Conservation (phyloP, 2,113 vertebrate species). For the Panurus biarmicus region DNA sequence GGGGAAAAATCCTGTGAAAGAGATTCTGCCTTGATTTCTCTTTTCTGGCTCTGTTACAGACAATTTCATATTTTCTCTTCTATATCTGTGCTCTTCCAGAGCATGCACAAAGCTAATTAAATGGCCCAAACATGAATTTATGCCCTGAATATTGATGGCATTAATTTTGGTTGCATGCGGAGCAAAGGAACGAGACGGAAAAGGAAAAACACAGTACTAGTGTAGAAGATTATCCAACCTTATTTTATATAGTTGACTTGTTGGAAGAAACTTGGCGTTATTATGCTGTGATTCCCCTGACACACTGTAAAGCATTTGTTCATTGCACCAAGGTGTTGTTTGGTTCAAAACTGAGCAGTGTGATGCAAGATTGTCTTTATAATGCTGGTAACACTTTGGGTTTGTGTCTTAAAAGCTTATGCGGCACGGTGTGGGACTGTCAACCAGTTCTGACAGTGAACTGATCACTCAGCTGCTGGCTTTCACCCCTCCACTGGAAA, state of each 20-base stretch:
- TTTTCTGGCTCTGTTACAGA: background rate
- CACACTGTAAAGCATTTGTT: background rate
- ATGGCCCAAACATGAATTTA: background rate
- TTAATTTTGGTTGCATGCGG: background rate
- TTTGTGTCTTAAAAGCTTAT: constrained; percentile 78
- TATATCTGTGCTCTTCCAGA: background rate
- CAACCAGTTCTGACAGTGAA: constrained; percentile 95
- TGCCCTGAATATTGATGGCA: background rate
- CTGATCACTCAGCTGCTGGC: constrained; percentile 96
- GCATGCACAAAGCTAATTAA: background rate
- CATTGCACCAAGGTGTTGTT: background rate
- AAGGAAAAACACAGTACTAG: background rate
- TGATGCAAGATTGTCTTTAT: background rate
- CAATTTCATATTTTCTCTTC: background rate
- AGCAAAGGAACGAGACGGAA: background rate
- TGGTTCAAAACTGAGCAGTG: background rate
- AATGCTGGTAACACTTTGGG: background rate
- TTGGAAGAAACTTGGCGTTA: background rate
- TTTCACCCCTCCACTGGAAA: constrained; percentile 90
- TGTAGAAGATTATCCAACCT: background rate
- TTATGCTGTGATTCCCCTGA: background rate
- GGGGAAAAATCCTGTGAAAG: rapidly evolving
- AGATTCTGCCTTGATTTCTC: background rate
- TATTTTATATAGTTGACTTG: background rate
- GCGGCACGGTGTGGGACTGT: constrained; percentile 92